Evolutionary conservation across 2,888 invertebrate genomes (phyloP).

Genomic region (Platynereis dumerilii): DNA sequence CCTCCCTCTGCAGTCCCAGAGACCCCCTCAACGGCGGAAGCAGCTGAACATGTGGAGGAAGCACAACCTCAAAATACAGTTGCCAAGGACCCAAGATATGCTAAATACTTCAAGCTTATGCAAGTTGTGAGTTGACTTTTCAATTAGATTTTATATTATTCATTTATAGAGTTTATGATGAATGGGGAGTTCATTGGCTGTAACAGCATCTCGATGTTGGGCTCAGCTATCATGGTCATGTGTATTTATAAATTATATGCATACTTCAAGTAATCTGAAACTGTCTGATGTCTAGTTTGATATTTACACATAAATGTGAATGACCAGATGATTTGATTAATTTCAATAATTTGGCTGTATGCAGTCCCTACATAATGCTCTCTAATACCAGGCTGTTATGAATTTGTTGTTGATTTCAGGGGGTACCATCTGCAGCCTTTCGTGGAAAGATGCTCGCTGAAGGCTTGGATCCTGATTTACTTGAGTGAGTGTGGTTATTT

Average conservation of each 20-base stretch:
- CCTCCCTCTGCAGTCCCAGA: no score
- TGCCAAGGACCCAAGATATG: constrained; percentile 72
- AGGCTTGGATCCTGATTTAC: constrained; percentile 78
- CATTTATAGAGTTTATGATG: no score
- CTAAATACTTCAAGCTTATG: constrained; percentile 86
- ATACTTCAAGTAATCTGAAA: no score
- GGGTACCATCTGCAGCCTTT: constrained; percentile 83
- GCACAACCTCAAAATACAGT: constrained; percentile 45
- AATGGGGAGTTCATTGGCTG: no score
- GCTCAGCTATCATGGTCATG: no score
- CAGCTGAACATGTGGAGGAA: neutral
- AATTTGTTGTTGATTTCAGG: constrained; percentile 40
- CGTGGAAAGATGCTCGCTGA: constrained; percentile 82
- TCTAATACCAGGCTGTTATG: neutral
- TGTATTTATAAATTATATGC: no score
- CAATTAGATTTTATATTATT: no score
- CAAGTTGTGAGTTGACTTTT: constrained; percentile 72
- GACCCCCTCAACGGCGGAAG: neutral
- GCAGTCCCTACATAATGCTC: neutral
- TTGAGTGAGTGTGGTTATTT: constrained; percentile 67
- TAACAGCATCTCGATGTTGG: no score
- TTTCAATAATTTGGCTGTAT: neutral
- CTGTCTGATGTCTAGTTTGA: no score
- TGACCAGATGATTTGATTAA: neutral
- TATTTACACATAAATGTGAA: no score